A percentile compares a stretch with the other conserved stretches of the same genome.
Conservation (phyloP, 2,113 vertebrate species). For the Canis aureus region DNA sequence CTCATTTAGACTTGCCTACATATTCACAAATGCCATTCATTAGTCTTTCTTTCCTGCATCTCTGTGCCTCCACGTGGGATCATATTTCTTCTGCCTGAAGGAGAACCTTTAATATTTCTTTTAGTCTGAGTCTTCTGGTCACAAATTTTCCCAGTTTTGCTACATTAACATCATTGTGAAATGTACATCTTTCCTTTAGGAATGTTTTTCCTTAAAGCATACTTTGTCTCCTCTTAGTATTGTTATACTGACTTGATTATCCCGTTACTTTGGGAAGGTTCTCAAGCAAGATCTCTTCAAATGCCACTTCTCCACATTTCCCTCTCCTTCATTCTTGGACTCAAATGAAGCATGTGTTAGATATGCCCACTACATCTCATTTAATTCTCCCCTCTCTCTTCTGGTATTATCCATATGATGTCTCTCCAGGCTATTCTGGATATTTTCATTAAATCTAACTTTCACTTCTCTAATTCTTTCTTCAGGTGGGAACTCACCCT, state of each 20-base stretch:
- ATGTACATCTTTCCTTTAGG: background rate
- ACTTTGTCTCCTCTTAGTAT: background rate
- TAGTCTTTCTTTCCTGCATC: constrained; percentile 16
- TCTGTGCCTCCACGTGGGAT: background rate
- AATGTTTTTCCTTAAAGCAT: constrained; percentile 9
- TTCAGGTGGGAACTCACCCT: background rate
- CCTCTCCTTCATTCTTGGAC: background rate
- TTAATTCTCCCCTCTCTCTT: background rate
- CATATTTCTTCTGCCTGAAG: background rate
- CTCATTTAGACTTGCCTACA: background rate
- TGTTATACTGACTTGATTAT: background rate
- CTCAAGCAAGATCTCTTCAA: background rate
- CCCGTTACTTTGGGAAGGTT: constrained; percentile 43
- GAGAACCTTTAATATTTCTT: background rate
- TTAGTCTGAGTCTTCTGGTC: background rate
- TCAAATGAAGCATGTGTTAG: background rate
- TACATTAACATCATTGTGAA: background rate
- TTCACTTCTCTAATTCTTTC: constrained; percentile 31
- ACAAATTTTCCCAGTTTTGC: background rate
- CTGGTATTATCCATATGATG: background rate
- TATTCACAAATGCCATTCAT: background rate
- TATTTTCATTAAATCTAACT: constrained; percentile 11
- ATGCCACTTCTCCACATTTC: background rate
- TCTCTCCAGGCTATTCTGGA: background rate
- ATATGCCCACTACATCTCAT: background rate